These are phyloP conservation scores for Odontocerum albicorne DNA, from an alignment of 2,888 invertebrate species.

Conservation along the genomic window DNA sequence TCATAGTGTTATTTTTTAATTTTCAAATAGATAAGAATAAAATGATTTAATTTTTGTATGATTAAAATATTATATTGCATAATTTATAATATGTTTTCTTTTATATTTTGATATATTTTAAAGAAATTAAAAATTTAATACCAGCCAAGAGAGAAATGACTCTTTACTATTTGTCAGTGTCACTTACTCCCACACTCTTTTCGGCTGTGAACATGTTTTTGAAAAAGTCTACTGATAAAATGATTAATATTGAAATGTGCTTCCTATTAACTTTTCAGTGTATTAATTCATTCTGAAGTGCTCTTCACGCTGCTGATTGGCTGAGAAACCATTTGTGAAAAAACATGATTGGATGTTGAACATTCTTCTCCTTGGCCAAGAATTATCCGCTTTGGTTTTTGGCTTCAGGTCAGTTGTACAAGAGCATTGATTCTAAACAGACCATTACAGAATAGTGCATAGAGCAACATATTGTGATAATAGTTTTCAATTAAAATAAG, in stretches of 20 bases:
- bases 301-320: slow-evolving; percentile 15
- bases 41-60: no score
- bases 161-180: slow-evolving; percentile 12
- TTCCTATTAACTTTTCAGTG: slow-evolving; percentile 27
- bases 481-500: not conserved
- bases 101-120: no score
- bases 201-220: not conserved
- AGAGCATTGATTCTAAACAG: slow-evolving; percentile 21
- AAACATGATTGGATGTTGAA: slow-evolving; percentile 18
- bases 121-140: no score
- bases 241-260: slow-evolving; percentile 29
- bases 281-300: slow-evolving; percentile 18
- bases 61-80: no score
- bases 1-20: no score
- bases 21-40: no score
- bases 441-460: slow-evolving; percentile 9
- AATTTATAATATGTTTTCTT: no score
- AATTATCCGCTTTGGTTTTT: slow-evolving; percentile 17
- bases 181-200: slow-evolving; percentile 9
- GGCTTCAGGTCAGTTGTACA: slow-evolving; percentile 32
- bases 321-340: slow-evolving; percentile 5
- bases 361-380: slow-evolving; percentile 18
- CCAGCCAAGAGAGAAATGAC: no score
- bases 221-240: slow-evolving; percentile 5
- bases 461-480: not conserved